Base-by-base conservation (phyloP, 2,888 invertebrate species). In the Acrobasis consociella region DNA sequence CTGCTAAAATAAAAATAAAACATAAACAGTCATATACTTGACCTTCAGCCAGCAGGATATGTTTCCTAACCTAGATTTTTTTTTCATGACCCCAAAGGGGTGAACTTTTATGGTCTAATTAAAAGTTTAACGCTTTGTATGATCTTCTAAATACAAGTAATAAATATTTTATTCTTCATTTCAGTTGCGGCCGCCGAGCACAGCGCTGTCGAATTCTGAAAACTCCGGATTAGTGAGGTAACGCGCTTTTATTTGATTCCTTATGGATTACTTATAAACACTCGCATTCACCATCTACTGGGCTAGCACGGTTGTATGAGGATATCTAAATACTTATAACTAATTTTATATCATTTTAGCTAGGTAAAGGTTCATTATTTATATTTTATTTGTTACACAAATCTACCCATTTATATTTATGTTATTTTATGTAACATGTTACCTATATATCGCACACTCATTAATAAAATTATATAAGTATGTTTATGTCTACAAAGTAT, bases 161-260 rank as follows among this genome's bases (percentile, higher is more conserved):
- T 5, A 46, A 46, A 10, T 3, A 63, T 22, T 11, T 46, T 65
- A 17, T 70, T 76, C 72, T 64, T 65, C 66, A 90, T 91, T 67
- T 11, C 88, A 91, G 92, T 88, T 92, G 79, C 91, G 92, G 86
- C 91, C 91, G 71, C 90, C 91, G 68, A 84, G 86, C 75, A 83
- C 90, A 73, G 82, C 88, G 79, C 80, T 92, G 84, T 85, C 91
- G 81, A 91, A 86, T 89, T 91, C 92, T 86, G 92, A 92, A 81
- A 91, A 91, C 87, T 91, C 92, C 85, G 92, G 92, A 85, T 89
- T 92, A 90, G 92, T 92, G 88, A 92, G 92, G 92, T 92, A 89
- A 87, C 69, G 46, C 50, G 62, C 66, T 58, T 58, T 51, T 15
- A 42, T 49, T 38, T 53, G 13, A n/a, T 22, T 11, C 31, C 17